Conservation (phyloP, 2,888 invertebrate species). For the Achlya flavicornis region DNA sequence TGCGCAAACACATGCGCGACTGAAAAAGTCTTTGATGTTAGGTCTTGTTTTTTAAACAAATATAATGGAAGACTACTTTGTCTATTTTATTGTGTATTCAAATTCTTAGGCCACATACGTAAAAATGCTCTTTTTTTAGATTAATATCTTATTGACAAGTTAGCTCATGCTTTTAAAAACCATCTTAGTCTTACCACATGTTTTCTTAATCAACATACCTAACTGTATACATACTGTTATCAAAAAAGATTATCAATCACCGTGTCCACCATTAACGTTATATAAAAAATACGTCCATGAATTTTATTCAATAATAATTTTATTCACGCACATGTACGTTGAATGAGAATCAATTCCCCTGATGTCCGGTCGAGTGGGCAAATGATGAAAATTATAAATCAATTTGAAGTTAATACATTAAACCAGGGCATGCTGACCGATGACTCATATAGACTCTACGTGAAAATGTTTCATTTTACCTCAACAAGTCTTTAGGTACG, state of each 20-base stretch:
- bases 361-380: constrained; percentile 32
- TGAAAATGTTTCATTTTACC: neutral
- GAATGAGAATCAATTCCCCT: constrained; percentile 38
- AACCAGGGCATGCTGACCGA: constrained; percentile 25
- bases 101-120: too few relatives aligned
- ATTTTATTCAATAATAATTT: constrained; percentile 1
- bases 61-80: too few relatives aligned
- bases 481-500: neutral
- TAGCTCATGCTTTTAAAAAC: too few relatives aligned
- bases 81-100: too few relatives aligned
- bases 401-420: constrained; percentile 42
- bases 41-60: too few relatives aligned
- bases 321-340: constrained; percentile 21
- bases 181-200: too few relatives aligned
- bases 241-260: neutral
- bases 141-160: too few relatives aligned
- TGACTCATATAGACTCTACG: neutral
- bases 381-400: constrained; percentile 52
- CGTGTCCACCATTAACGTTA: neutral
- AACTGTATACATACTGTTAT: too few relatives aligned
- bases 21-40: too few relatives aligned
- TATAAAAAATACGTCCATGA: neutral
- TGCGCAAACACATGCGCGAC: too few relatives aligned
- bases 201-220: too few relatives aligned
- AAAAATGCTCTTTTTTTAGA: too few relatives aligned